Base-by-base conservation (phyloP, 2,113 vertebrate species). In the Nyctereutes procyonoides region DNA sequence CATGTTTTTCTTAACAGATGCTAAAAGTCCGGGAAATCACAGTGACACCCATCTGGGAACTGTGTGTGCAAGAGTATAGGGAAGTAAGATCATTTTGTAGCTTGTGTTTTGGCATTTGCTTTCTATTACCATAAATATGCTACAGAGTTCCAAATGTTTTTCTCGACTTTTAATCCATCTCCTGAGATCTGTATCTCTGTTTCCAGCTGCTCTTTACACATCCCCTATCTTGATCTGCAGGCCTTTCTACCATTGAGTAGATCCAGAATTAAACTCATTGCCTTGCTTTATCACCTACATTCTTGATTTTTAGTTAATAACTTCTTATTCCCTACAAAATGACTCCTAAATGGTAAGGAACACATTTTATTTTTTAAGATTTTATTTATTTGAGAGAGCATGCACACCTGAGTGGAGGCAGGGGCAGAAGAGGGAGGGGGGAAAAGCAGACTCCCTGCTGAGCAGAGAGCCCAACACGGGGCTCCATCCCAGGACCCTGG, bases 221-320 rank as follows among this genome's bases (percentile, higher is more conserved):
- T 20, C 73, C 30, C 22, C 19, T 16, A 1, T 26, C 77, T 95
- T 81, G 82, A 93, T 73, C 76, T 76, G 28, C 38, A 60, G 16
- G 38, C 56, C 8, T 85, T 85, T 60, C 56, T 90, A 16, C n/a
- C 35, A 5, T 91, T 38, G 55, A 73, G 10, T 30, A 83, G 35
- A 6, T 51, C 38, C 35, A 86, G 20, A 88, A 56, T 8, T 76
- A 85, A 91, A 63, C 60, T 76, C 73, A 28, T n/a, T 81, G 58
- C n/a, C 35, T 48, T 81, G 56, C 32, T 51, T 91, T 85, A 85
- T 85, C 19, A 16, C 24, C 22, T 95, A 38, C 5, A 67, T 90
- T 95, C 80, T 60, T 90, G 22, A 55, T 80, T 89, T 77, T 96
- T 58, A 94, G 60, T 35, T 60, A 35, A 58, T 51, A 91, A 55